Percentiles rank a stretch among this genome's conserved stretches.
phyloP scores from a whole-genome alignment of 2,797 vertebrate species.

The Agapornis canus region DNA sequence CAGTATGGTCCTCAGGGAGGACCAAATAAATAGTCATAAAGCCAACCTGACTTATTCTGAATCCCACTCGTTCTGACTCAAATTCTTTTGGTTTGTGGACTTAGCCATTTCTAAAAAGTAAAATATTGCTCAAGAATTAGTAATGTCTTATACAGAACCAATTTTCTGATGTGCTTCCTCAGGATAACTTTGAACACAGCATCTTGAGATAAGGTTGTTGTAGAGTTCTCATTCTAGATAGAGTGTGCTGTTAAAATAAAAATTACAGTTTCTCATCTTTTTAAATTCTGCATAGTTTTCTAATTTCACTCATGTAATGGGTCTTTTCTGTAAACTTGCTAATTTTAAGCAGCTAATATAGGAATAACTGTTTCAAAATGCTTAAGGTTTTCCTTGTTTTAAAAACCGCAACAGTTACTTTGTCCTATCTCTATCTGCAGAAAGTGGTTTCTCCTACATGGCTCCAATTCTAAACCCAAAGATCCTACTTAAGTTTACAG shows the following conservation, averaged over 20 bases:
- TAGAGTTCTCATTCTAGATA: not conserved
- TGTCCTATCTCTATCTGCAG: not conserved
- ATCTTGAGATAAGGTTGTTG: not conserved
- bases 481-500: not conserved
- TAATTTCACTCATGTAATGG: not conserved
- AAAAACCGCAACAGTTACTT: not conserved
- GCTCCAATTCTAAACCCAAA: not conserved
- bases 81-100: not conserved
- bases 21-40: not conserved
- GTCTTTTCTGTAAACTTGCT: not conserved
- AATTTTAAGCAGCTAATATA: not conserved
- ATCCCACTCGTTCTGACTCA: not conserved
- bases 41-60: not conserved
- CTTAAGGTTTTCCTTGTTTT: not conserved
- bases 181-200: not conserved
- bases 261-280: not conserved
- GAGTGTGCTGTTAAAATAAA: not conserved
- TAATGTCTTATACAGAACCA: not conserved
- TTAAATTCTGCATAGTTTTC: not conserved
- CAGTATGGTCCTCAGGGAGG: not conserved
- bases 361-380: not conserved
- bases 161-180: not conserved
- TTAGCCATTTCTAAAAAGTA: not conserved
- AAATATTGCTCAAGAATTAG: not conserved
- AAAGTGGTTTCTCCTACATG: not conserved